phyloP scores from a whole-genome alignment of 2,797 vertebrate genomes.

The Craterocephalus amniculus region DNA sequence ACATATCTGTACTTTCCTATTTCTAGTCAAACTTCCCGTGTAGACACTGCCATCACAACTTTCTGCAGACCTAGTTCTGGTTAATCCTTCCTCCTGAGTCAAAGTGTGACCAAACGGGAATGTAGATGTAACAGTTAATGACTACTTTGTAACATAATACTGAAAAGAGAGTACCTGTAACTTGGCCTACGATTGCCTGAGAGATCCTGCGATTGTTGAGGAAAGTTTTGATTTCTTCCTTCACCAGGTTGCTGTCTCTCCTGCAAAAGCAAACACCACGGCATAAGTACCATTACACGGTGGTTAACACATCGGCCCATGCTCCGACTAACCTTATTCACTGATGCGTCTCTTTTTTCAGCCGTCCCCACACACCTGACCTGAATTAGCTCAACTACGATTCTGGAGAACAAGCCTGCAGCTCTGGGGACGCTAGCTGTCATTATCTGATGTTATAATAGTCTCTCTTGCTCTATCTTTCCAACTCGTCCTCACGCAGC shows the following conservation, averaged over 20 bases:
- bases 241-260: slow-evolving; percentile 88
- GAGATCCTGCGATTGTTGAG: slow-evolving; percentile 88
- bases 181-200: slow-evolving; percentile 88
- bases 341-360: slow-evolving; percentile 54
- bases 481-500: slow-evolving; percentile 25
- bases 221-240: slow-evolving; percentile 88
- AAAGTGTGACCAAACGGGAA: no score
- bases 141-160: not conserved
- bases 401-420: slow-evolving; percentile 69
- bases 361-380: slow-evolving; percentile 74
- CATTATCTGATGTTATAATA: slow-evolving; percentile 78
- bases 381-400: slow-evolving; percentile 76
- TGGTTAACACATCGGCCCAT: slow-evolving; percentile 45
- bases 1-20: not conserved
- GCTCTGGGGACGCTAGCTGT: slow-evolving; percentile 67
- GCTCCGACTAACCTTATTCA: slow-evolving; percentile 64
- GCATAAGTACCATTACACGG: slow-evolving; percentile 27
- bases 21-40: not conserved
- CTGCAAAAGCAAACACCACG: slow-evolving; percentile 63
- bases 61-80: not conserved
- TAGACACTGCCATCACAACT: no score
- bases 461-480: slow-evolving; percentile 51
- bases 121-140: no score
- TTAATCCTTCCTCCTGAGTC: not conserved
- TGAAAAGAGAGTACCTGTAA: slow-evolving; percentile 80